phyloP scores from a whole-genome alignment of 1,140 invertebrate species.

The Oscheius sp. region DNA sequence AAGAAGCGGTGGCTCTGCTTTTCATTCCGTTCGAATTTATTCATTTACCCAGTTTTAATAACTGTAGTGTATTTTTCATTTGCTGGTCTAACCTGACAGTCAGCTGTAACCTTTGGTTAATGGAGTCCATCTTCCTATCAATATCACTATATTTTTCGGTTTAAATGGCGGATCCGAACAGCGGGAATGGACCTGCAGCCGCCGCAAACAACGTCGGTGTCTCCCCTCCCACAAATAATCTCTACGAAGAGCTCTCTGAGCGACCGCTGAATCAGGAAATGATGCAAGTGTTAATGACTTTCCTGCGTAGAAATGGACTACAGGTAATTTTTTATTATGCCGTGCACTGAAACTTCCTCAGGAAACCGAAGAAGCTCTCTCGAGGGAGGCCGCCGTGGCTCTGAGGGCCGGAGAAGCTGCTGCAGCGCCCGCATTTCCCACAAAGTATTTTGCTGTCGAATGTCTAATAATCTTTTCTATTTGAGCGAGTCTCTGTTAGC shows the following conservation, averaged over 20 bases:
- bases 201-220: too few species aligned
- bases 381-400: not conserved
- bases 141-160: too few species aligned
- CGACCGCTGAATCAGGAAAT: constrained; percentile 14
- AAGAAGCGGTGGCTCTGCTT: too few species aligned
- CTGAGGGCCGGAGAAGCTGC: not conserved
- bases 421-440: not conserved
- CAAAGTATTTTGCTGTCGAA: not conserved
- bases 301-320: constrained; percentile 12
- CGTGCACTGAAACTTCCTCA: not conserved
- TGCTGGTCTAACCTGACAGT: too few species aligned
- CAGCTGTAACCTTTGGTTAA: too few species aligned
- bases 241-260: not conserved
- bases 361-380: constrained; percentile 17
- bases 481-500: constrained; percentile 25
- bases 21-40: too few species aligned
- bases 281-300: not conserved
- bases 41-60: too few species aligned
- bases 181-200: too few species aligned
- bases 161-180: too few species aligned
- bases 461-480: not conserved
- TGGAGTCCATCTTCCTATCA: too few species aligned
- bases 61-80: too few species aligned
- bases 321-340: not conserved
- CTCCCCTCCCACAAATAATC: too few species aligned